Evolutionary conservation across 2,113 vertebrate genomes (phyloP).

Genomic region (Oenanthe oenanthe): DNA sequence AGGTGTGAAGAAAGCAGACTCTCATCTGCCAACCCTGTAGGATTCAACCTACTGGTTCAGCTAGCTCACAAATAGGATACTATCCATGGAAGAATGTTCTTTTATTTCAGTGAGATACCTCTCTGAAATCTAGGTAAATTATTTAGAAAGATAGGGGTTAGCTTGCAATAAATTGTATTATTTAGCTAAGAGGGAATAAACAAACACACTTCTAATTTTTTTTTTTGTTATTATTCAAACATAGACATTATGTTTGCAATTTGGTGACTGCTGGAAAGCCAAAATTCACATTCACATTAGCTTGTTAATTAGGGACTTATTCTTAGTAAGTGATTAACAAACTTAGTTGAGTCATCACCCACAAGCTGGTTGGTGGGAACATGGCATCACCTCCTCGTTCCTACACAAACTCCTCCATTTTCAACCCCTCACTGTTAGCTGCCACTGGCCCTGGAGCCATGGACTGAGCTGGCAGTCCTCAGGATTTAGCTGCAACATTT

Average conservation of each 20-base stretch:
- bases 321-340: conserved; percentile 15
- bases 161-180: not conserved
- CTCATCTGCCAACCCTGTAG: not conserved
- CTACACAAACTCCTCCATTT: not conserved
- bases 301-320: conserved; percentile 38
- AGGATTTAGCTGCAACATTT: not conserved
- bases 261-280: not conserved
- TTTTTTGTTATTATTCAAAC: not conserved
- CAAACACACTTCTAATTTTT: accelerated
- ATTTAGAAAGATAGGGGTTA: not conserved
- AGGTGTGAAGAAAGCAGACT: not conserved
- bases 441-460: not conserved
- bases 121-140: not conserved
- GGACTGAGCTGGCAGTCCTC: not conserved
- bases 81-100: not conserved
- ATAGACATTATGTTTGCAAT: not conserved
- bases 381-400: not conserved
- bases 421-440: not conserved
- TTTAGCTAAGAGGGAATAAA: not conserved
- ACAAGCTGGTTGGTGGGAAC: conserved; percentile 4
- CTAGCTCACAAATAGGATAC: not conserved
- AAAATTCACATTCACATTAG: not conserved
- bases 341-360: conserved; percentile 38
- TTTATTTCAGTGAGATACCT: not conserved
- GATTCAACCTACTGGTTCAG: not conserved